These are phyloP conservation scores for Puntigrus tetrazona DNA, from an alignment of 2,113 vertebrate genomes.

Conservation along the genomic window DNA sequence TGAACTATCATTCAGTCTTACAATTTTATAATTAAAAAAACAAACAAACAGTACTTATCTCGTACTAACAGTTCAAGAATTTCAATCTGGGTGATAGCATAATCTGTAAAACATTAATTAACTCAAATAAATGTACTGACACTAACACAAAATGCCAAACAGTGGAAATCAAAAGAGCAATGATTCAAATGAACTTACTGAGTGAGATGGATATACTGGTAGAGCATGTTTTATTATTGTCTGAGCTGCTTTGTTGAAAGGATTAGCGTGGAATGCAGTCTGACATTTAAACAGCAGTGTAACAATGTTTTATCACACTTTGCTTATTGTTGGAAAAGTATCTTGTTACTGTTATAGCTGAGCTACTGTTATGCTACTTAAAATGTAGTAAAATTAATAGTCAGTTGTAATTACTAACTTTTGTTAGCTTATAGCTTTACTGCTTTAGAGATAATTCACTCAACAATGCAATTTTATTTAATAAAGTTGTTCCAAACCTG, in stretches of 20 bases:
- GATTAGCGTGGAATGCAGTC: neutral
- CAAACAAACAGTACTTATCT: neutral
- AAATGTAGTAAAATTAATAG: neutral
- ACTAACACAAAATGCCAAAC: neutral
- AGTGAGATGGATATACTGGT: neutral
- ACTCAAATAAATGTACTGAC: neutral
- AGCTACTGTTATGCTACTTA: too few relatives aligned
- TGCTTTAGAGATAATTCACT: too few relatives aligned
- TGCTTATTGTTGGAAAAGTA: neutral
- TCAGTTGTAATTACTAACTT: neutral
- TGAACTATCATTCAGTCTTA: too few relatives aligned
- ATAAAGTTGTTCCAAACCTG: too few relatives aligned
- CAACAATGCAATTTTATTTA: too few relatives aligned
- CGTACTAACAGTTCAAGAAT: neutral
- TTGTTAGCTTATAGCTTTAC: too few relatives aligned
- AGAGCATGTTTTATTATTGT: neutral
- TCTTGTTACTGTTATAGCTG: neutral
- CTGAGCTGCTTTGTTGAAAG: neutral
- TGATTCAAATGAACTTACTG: neutral
- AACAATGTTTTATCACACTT: neutral
- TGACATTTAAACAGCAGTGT: neutral
- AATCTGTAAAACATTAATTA: neutral
- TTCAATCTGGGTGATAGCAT: neutral
- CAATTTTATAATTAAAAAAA: too few relatives aligned
- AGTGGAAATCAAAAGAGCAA: neutral